These are phyloP conservation scores for Formica exsecta DNA, from an alignment of 1,140 invertebrate species.

Conservation along the genomic window DNA sequence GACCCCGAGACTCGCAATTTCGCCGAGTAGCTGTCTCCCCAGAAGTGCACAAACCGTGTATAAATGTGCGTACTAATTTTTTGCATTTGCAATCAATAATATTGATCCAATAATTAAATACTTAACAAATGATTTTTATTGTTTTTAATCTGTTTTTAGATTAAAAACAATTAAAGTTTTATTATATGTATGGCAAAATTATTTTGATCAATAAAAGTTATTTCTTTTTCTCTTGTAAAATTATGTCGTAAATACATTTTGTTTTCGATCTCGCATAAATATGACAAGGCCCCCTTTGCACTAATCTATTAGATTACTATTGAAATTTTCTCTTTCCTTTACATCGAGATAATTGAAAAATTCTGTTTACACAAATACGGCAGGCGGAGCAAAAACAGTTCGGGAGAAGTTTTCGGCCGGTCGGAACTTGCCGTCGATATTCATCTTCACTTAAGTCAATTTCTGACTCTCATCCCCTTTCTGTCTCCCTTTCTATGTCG, in stretches of 20 bases:
- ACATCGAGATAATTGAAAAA: conserved; percentile 34
- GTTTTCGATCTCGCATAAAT: neutral
- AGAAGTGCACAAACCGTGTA: conserved; percentile 1
- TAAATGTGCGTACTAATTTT: conserved; percentile 1
- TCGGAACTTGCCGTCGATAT: conserved; percentile 49
- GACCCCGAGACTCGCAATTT: conserved; percentile 16
- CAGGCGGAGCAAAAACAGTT: conserved; percentile 29
- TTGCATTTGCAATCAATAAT: neutral
- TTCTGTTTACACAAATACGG: conserved; percentile 23
- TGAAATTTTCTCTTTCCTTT: neutral
- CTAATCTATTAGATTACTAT: conserved; percentile 1
- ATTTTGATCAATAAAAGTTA: neutral
- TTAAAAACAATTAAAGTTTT: neutral
- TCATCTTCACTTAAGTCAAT: conserved; percentile 32
- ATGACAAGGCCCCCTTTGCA: neutral
- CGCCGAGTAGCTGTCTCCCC: neutral
- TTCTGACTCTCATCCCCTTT: conserved; percentile 11
- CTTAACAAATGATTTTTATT: neutral
- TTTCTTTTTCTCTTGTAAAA: neutral
- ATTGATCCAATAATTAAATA: conserved; percentile 5
- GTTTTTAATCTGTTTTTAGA: neutral
- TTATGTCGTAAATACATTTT: neutral
- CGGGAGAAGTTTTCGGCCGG: conserved; percentile 22
- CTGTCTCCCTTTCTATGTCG: conserved; percentile 81
- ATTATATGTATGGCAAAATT: neutral